Evolutionary conservation across 2,797 vertebrate genomes (phyloP), one percentile per base, ranked within the genome.

Genomic region (Anisognathus igniventris): DNA sequence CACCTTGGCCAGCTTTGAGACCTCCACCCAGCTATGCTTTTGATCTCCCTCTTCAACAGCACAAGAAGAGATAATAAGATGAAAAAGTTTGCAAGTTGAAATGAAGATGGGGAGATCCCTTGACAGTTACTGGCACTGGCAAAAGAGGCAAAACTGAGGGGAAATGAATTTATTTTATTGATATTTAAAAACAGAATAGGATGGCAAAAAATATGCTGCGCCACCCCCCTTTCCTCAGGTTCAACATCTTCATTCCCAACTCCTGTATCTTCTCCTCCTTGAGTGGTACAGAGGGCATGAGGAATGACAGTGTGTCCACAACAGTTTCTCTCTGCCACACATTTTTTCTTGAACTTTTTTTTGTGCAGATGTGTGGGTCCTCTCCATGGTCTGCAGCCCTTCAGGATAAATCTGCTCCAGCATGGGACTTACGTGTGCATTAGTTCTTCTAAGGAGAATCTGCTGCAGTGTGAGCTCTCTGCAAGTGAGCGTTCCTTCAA

Each of bases 241-340:
- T 93, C 35, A 35, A 11, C 10, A 42, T 35, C 25, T 79, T 79
- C 20, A 31, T 68, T 90, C 20, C 9, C 24, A 62, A 0, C 5
- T 40, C 25, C 31, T 64, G 4, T 60, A 0, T 74, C 9, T 86
- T 76, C 15, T 78, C 12, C 15, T 10, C 20, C 4, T 1, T 39
- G 25, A 61, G 13, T 62, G 33, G 8, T 6, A 2, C 10, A 40
- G 22, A 3, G 12, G 1, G 6, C 47, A 15, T 8, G 20, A 7
- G 9, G 19, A 68, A 31, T 20, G 14, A 9, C 12, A 66, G 14
- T 56, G 44, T 47, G 33, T 44, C 28, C 39, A 28, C 0, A 0
- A 13, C 0, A 0, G 16, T 58, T 66, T 15, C 6, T 45, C 6
- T 53, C 12, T 70, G 20, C 17, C 1, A 0, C 5, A 76, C 16